Evolutionary conservation across 1,140 invertebrate genomes (phyloP).

Genomic region (Spodoptera frugiperda): DNA sequence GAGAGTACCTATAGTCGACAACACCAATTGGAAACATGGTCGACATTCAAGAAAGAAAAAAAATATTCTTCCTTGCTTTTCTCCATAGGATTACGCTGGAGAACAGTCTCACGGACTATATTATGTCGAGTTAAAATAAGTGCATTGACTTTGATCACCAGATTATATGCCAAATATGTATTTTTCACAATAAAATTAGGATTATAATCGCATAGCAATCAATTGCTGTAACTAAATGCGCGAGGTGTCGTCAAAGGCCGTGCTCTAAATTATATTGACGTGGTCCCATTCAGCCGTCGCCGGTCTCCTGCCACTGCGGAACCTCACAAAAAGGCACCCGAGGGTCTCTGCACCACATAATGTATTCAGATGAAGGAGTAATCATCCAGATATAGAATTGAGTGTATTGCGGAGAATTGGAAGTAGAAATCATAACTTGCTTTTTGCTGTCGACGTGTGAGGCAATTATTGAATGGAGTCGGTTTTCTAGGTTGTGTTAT

Average conservation of each 20-base stretch:
- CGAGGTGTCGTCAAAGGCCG: background rate
- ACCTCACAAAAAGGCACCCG: constrained; percentile 23
- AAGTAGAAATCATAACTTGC: background rate
- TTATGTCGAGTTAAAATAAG: too few species aligned
- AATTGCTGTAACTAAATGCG: background rate
- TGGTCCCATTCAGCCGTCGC: constrained; percentile 8
- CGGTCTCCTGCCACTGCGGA: background rate
- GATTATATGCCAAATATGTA: too few species aligned
- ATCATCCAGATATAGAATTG: background rate
- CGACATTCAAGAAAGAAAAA: too few species aligned
- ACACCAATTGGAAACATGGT: too few species aligned
- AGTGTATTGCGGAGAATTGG: background rate
- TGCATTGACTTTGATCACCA: too few species aligned
- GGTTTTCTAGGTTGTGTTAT: too few species aligned
- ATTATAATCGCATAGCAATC: background rate
- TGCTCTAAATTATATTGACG: constrained; percentile 35
- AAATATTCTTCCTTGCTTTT: too few species aligned
- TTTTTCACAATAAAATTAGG: too few species aligned
- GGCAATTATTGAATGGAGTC: too few species aligned
- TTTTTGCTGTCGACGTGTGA: background rate
- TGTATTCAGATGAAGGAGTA: constrained; percentile 7
- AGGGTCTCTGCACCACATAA: constrained; percentile 19
- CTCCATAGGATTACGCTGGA: too few species aligned
- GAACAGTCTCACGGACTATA: too few species aligned
- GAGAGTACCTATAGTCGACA: too few species aligned